Evolutionary conservation across 2,797 vertebrate species (phyloP).

Genomic region (Mormyrus hasselquistii): DNA sequence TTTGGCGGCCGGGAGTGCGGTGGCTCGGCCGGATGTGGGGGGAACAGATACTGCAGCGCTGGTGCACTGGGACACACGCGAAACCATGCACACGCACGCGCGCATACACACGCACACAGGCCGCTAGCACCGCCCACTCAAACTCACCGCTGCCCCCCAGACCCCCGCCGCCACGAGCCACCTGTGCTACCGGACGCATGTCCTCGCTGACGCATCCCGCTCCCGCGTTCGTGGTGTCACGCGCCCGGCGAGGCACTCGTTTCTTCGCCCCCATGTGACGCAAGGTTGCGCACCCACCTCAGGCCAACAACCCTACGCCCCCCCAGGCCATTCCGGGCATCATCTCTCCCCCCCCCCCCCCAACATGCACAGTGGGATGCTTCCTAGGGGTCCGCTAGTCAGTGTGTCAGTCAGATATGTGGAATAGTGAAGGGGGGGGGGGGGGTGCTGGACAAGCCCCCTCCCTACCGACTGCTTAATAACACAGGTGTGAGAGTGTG

Average conservation of each 20-base stretch:
- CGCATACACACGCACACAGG: not conserved
- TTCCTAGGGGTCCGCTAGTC: not conserved
- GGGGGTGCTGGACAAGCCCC: not conserved
- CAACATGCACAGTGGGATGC: not conserved
- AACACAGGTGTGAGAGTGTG: not conserved
- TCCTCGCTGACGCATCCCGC: not conserved
- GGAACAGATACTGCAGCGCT: constrained; percentile 14
- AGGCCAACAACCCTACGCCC: not conserved
- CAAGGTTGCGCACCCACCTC: not conserved
- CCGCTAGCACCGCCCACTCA: not conserved
- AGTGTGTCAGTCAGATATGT: not conserved
- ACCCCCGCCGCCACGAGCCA: not conserved
- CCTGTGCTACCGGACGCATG: not conserved
- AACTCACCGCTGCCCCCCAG: not conserved
- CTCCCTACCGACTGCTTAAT: not conserved
- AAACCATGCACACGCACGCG: not conserved
- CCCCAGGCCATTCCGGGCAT: not conserved
- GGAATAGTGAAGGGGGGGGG: not conserved
- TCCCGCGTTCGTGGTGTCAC: not conserved
- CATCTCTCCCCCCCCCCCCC: not conserved
- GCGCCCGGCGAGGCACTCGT: not conserved
- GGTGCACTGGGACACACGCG: not conserved
- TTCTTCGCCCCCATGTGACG: not conserved
- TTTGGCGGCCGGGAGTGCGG: constrained; percentile 21
- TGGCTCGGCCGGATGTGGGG: constrained; percentile 19